A percentile compares a stretch with the other conserved stretches of the same genome.
Conservation (phyloP, 2,797 vertebrate species). For the Cheirogaleus major region DNA sequence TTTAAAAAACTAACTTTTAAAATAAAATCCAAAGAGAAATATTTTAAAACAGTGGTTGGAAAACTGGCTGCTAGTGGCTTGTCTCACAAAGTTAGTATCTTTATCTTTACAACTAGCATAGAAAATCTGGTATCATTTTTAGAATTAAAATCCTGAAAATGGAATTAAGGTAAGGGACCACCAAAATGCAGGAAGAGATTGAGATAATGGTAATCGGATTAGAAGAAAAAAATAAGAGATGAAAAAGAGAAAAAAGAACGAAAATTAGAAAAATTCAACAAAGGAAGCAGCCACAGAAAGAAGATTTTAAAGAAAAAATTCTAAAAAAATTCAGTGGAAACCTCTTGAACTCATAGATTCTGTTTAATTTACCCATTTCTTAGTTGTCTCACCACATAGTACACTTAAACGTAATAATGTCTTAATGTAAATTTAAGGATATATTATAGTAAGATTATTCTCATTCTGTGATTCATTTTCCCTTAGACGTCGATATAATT, state of each 20-base stretch:
- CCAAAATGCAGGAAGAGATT: not conserved
- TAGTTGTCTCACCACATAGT: not conserved
- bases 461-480: not conserved
- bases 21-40: not conserved
- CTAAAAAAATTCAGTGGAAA: not conserved
- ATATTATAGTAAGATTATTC: not conserved
- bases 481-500: not conserved
- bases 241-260: not conserved
- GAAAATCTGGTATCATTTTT: slow-evolving; percentile 42
- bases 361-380: not conserved
- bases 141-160: slow-evolving; percentile 32
- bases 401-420: not conserved
- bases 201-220: not conserved
- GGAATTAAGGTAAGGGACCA: slow-evolving; percentile 28
- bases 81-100: not conserved
- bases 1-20: slow-evolving; percentile 4
- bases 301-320: not conserved
- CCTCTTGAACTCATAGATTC: not conserved
- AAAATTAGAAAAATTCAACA: not conserved
- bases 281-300: not conserved
- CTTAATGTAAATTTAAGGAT: not conserved
- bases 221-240: slow-evolving; percentile 13
- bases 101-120: slow-evolving; percentile 8
- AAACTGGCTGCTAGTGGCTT: not conserved
- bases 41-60: not conserved